Percentiles rank a stretch among this genome's conserved stretches.
phyloP scores from a whole-genome alignment of 64 coral and sea anemone genomes.

The Stichodactyla helianthus region DNA sequence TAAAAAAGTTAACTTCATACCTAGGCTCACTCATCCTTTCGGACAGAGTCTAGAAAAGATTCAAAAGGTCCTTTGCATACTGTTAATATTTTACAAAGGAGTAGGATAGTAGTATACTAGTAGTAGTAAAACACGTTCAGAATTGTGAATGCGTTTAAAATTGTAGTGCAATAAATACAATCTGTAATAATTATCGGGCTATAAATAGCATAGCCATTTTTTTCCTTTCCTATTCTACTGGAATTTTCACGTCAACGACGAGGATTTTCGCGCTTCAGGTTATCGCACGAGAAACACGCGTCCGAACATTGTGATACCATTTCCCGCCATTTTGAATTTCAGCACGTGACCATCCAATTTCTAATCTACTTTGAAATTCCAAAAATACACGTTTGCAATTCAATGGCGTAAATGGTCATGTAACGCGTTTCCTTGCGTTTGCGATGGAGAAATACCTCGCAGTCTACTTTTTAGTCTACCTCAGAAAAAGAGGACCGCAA shows the following conservation, averaged over 20 bases:
- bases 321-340: neutral
- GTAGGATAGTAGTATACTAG: neutral
- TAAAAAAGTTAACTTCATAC: slow-evolving; percentile 4
- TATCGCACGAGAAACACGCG: neutral
- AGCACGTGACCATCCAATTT: too few species aligned
- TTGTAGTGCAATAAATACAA: neutral
- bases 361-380: too few species aligned
- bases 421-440: neutral
- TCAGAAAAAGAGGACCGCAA: neutral
- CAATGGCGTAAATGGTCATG: neutral
- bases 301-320: neutral
- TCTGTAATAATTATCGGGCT: slow-evolving; percentile 8
- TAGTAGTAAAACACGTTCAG: slow-evolving; percentile 8
- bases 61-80: neutral
- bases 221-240: neutral
- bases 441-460: neutral
- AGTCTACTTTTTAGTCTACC: neutral
- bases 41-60: neutral
- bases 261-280: neutral
- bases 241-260: neutral
- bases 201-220: neutral
- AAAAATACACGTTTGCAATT: too few species aligned
- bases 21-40: neutral
- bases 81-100: neutral
- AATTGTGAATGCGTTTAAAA: neutral